phyloP scores from a whole-genome alignment of 2,797 vertebrate species.

The Pelochelys cantorii region DNA sequence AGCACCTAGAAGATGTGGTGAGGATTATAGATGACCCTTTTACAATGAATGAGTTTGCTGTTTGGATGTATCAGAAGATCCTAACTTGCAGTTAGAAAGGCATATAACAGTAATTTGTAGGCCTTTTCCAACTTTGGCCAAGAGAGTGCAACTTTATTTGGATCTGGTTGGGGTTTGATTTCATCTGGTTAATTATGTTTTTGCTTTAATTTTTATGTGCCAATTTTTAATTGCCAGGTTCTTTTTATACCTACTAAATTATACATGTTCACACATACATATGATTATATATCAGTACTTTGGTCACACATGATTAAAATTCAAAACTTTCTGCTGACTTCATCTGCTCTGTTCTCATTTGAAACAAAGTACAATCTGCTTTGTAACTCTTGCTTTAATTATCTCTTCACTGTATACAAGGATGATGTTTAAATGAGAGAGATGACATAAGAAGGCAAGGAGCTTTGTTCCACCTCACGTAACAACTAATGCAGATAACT shows the following conservation, averaged over 20 bases:
- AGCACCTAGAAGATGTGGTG: background rate
- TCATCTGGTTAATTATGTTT: background rate
- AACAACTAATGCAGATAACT: constrained; percentile 80
- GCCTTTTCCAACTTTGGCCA: background rate
- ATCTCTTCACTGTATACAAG: constrained; percentile 61
- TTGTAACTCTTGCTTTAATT: constrained; percentile 38
- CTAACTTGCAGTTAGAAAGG: background rate
- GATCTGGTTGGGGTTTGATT: background rate
- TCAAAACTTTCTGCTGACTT: background rate
- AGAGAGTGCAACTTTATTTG: background rate
- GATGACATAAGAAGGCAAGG: constrained; percentile 55
- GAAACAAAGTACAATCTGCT: background rate
- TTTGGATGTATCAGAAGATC: background rate
- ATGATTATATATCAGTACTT: background rate
- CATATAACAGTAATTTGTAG: background rate
- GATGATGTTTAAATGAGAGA: constrained; percentile 69
- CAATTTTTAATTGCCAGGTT: background rate
- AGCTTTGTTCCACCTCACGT: constrained; percentile 82
- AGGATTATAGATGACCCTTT: background rate
- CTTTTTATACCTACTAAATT: background rate
- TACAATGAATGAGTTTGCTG: background rate
- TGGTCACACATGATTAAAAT: background rate
- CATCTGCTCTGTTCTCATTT: background rate
- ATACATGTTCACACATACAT: background rate
- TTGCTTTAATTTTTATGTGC: background rate